Conservation (phyloP, 2,888 invertebrate species). For the Apoderus coryli region DNA sequence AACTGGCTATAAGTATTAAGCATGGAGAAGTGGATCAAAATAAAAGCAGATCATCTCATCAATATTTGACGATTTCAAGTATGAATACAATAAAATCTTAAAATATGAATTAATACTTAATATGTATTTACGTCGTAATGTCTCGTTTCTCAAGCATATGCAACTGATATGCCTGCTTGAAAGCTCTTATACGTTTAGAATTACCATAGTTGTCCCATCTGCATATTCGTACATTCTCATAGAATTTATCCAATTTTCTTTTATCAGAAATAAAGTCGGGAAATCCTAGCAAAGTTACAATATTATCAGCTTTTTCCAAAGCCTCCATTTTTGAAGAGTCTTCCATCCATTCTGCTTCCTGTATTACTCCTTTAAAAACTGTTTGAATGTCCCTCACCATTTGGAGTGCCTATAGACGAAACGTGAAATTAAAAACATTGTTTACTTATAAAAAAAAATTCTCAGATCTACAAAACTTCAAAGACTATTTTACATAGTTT, state of each 20-base stretch:
- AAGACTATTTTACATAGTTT: too few species aligned
- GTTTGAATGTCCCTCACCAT: slow-evolving; percentile 34
- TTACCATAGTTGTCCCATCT: slow-evolving; percentile 30
- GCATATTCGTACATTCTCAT: slow-evolving; percentile 28
- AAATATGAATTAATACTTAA: too few species aligned
- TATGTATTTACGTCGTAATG: slow-evolving; percentile 19
- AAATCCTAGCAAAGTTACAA: slow-evolving; percentile 29
- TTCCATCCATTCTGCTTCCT: slow-evolving; percentile 39
- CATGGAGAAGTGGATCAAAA: too few species aligned
- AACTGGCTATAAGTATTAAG: too few species aligned
- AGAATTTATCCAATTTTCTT: slow-evolving; percentile 25
- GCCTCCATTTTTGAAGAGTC: slow-evolving; percentile 33
- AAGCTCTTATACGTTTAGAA: slow-evolving; percentile 25
- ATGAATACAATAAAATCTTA: neutral
- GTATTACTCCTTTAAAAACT: slow-evolving; percentile 34
- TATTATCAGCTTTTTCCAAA: slow-evolving; percentile 34
- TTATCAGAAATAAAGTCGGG: slow-evolving; percentile 24
- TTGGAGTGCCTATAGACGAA: slow-evolving; percentile 22
- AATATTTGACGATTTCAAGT: too few species aligned
- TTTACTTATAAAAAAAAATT: slow-evolving; percentile 8
- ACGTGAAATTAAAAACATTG: slow-evolving; percentile 6
- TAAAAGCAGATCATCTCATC: too few species aligned
- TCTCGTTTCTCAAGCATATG: slow-evolving; percentile 23
- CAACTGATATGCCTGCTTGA: slow-evolving; percentile 25
- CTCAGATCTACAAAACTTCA: neutral